Evolutionary conservation across 1,140 invertebrate genomes (phyloP).

Genomic region (Aphis craccivora): DNA sequence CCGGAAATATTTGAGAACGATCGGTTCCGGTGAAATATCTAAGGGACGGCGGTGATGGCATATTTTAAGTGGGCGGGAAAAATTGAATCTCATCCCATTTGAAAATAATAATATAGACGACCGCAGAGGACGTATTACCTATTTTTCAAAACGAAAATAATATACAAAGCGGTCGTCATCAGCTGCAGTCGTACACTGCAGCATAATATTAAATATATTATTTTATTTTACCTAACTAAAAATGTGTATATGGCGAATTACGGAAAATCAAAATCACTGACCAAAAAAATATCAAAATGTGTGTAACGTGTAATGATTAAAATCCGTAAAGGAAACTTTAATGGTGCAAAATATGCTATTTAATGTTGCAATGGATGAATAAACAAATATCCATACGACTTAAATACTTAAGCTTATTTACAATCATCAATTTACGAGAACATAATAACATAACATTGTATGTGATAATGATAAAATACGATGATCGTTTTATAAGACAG

Average conservation of each 20-base stretch:
- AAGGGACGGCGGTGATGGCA: not conserved
- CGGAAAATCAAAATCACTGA: not conserved
- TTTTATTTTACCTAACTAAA: not conserved
- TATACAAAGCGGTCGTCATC: not conserved
- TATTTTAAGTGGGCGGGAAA: not conserved
- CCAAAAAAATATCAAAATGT: not conserved
- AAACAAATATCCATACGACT: not conserved
- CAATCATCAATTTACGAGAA: not conserved
- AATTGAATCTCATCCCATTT: conserved; percentile 2
- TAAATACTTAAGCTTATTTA: not conserved
- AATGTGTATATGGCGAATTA: not conserved
- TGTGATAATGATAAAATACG: not conserved
- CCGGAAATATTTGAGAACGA: not conserved
- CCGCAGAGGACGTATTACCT: not conserved
- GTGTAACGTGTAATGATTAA: not conserved
- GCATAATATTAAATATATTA: not conserved
- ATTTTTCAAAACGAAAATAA: not conserved
- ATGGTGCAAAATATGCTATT: not conserved
- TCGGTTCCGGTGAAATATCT: not conserved
- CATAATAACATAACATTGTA: not conserved
- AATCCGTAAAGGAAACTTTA: not conserved
- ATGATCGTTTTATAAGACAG: not conserved
- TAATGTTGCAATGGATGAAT: not conserved
- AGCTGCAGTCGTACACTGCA: not conserved
- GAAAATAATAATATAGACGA: not conserved